phyloP scores from a whole-genome alignment of 2,113 vertebrate species.

The Ammospiza caudacuta region DNA sequence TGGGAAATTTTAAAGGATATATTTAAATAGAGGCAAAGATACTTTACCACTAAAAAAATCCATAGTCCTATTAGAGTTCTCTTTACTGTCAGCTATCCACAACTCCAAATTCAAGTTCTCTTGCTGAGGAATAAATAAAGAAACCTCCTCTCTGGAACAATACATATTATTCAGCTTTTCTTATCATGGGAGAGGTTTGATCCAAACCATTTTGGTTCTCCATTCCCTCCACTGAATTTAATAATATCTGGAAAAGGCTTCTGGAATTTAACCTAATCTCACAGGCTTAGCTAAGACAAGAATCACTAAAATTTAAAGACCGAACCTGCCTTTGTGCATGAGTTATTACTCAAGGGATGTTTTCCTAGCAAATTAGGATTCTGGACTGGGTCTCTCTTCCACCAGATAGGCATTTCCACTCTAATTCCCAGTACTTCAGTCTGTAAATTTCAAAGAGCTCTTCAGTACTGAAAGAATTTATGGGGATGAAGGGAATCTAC shows the following conservation, averaged over 20 bases:
- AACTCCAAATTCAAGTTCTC: background rate
- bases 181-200: background rate
- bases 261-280: constrained; percentile 12
- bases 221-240: background rate
- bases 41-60: background rate
- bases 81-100: background rate
- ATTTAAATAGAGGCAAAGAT: background rate
- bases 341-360: background rate
- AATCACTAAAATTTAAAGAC: constrained; percentile 1
- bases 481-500: background rate
- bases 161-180: background rate
- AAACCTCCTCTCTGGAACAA: background rate
- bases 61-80: background rate
- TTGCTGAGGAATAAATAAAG: background rate
- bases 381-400: background rate
- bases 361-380: background rate
- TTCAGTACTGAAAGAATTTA: background rate
- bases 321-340: background rate
- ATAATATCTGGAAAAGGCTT: background rate
- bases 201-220: background rate
- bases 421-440: background rate
- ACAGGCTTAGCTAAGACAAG: background rate
- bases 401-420: background rate
- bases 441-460: background rate
- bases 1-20: background rate